Evolutionary conservation across 2,113 vertebrate genomes (phyloP).

Genomic region (Grus americana): DNA sequence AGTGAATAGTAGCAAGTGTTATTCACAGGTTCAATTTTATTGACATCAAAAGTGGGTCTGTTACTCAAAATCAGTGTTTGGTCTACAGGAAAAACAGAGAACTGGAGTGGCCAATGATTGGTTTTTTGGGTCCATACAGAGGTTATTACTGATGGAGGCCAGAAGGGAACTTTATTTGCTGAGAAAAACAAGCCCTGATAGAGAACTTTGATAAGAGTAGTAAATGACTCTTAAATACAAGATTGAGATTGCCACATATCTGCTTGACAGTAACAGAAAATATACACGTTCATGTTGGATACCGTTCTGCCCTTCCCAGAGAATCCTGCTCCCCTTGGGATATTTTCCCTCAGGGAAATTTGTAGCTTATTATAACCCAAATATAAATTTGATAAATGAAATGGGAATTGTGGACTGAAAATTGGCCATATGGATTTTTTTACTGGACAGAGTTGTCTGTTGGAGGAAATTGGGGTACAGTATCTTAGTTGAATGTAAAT

Average conservation of each 20-base stretch:
- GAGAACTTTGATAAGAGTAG: background rate
- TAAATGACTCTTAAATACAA: background rate
- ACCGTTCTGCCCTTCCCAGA: background rate
- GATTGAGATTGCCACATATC: background rate
- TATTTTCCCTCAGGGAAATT: background rate
- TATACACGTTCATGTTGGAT: background rate
- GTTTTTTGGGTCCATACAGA: background rate
- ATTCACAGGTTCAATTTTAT: slow-evolving; percentile 26
- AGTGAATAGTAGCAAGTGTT: background rate
- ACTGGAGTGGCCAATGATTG: background rate
- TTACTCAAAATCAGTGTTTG: slow-evolving; percentile 45
- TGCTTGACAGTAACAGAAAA: background rate
- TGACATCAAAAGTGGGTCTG: slow-evolving; percentile 18
- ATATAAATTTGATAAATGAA: background rate
- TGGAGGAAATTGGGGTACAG: background rate
- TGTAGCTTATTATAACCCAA: background rate
- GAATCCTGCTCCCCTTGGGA: background rate
- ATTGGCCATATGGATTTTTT: background rate
- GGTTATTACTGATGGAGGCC: background rate
- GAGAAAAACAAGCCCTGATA: background rate
- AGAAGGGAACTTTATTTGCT: background rate
- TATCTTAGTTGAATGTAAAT: background rate
- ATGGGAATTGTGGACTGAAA: background rate
- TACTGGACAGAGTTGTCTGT: background rate
- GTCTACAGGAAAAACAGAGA: slow-evolving; percentile 43